phyloP scores from a whole-genome alignment of 2,888 invertebrate species.

The Dione juno region DNA sequence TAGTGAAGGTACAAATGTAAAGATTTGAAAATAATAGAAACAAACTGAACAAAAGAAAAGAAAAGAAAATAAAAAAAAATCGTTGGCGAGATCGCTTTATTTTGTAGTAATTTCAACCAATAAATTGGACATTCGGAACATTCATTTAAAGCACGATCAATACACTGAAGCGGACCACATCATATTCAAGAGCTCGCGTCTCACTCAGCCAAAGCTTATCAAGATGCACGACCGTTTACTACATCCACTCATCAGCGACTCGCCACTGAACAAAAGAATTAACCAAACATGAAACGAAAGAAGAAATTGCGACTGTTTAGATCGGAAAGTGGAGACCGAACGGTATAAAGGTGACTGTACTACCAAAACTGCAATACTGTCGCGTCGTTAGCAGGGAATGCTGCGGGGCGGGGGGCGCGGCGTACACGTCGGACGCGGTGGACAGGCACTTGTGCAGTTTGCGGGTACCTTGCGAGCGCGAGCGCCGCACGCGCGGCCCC shows the following conservation, averaged over 20 bases:
- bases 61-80: slow-evolving; percentile 39
- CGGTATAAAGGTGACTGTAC: slow-evolving; percentile 88
- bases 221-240: slow-evolving; percentile 32
- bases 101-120: slow-evolving; percentile 24
- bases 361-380: slow-evolving; percentile 98
- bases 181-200: slow-evolving; percentile 17
- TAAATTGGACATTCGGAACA: slow-evolving; percentile 20
- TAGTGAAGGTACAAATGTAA: slow-evolving; percentile 54
- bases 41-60: slow-evolving; percentile 48
- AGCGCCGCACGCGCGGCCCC: slow-evolving; percentile 69
- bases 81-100: slow-evolving; percentile 47
- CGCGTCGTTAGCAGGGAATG: slow-evolving; percentile 91
- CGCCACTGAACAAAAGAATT: slow-evolving; percentile 48
- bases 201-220: slow-evolving; percentile 33
- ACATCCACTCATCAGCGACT: slow-evolving; percentile 39
- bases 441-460: slow-evolving; percentile 96
- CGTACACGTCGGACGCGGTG: slow-evolving; percentile 92
- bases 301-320: slow-evolving; percentile 81
- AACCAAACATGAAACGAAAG: slow-evolving; percentile 49
- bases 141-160: slow-evolving; percentile 21
- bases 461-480: slow-evolving; percentile 96
- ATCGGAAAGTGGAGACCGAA: slow-evolving; percentile 69
- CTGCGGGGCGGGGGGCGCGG: slow-evolving; percentile 84
- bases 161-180: slow-evolving; percentile 25
- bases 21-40: slow-evolving; percentile 46